Base-by-base conservation (phyloP, 2,888 invertebrate genomes). In the Amphipoea lucens region DNA sequence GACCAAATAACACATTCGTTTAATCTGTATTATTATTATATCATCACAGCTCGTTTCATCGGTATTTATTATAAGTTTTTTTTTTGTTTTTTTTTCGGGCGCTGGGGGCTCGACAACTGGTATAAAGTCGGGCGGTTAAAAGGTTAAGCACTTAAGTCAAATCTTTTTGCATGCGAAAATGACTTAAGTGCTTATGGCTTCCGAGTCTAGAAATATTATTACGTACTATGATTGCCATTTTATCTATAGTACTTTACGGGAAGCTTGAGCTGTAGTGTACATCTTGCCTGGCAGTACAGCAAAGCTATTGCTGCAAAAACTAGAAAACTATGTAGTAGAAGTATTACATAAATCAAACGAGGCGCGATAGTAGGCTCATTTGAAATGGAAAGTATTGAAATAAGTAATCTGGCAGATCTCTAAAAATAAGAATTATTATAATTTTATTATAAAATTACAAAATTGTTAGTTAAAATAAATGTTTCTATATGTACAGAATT, bases 401-500 rank as follows among this genome's bases (percentile, higher is more conserved):
- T 40, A 63, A 60, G 45, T 67, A n/a, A 79, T 76, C 23, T 48
- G 54, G 45, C n/a, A 68, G 68, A 73, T 75, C 76, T 70, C 76
- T 73, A 81, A 80, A 62, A 74, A 68, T 73, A 85, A 80, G 40
- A 78, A 83, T 82, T 70, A 75, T 81, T 78, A 48, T 81, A 57
- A 77, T 79, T 54, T 68, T 81, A 77, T 74, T 78, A 81, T 78
- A 62, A 74, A 79, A 69, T 51, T 69, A 74, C 5, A 83, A 71
- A 11, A 73, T 51, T 75, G n/a, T 69, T 83, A 82, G 62, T n/a
- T 76, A 70, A 76, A 87, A 77, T 86, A 87, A 83, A 87, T 79
- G 68, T 82, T 88, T 83, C n/a, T 81, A 74, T 79, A 42, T 2
- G 23, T 65, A 75, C 48, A 36, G 3, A 68, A 74, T 69, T 70